These are phyloP conservation scores for Cebuella pygmaea DNA, from an alignment of 2,797 vertebrate species.

Conservation along the genomic window DNA sequence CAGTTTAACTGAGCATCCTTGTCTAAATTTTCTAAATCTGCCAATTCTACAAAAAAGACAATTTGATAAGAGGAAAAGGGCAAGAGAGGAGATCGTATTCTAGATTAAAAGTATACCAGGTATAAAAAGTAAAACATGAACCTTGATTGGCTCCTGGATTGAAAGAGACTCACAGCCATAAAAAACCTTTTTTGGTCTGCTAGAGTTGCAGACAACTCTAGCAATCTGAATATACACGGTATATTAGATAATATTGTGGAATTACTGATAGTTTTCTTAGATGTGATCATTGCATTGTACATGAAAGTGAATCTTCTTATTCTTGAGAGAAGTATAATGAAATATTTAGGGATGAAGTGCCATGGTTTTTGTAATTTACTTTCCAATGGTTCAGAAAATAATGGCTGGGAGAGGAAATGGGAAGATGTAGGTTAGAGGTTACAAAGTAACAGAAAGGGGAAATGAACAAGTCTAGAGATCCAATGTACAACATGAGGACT, in stretches of 20 bases:
- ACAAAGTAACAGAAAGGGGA: neutral
- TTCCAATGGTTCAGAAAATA: neutral
- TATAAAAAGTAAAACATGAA: neutral
- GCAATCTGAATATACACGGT: neutral
- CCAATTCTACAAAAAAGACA: neutral
- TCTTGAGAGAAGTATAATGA: neutral
- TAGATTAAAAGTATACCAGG: neutral
- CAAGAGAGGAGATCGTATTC: neutral
- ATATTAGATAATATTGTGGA: neutral
- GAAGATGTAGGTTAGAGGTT: neutral
- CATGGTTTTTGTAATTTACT: neutral
- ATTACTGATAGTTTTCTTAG: neutral
- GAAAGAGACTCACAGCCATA: neutral
- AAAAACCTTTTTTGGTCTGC: neutral
- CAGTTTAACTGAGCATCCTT: neutral
- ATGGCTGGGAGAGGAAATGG: neutral
- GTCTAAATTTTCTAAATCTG: neutral
- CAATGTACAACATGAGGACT: neutral
- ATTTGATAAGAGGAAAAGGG: neutral
- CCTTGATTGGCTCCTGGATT: neutral
- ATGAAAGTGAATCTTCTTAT: neutral
- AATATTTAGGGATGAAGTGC: neutral
- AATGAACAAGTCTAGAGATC: neutral
- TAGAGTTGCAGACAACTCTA: neutral
- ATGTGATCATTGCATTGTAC: neutral